A percentile compares a stretch with the other conserved stretches of the same genome.
phyloP scores from a whole-genome alignment of 2,888 invertebrate genomes.

The Geophilus truncorum region DNA sequence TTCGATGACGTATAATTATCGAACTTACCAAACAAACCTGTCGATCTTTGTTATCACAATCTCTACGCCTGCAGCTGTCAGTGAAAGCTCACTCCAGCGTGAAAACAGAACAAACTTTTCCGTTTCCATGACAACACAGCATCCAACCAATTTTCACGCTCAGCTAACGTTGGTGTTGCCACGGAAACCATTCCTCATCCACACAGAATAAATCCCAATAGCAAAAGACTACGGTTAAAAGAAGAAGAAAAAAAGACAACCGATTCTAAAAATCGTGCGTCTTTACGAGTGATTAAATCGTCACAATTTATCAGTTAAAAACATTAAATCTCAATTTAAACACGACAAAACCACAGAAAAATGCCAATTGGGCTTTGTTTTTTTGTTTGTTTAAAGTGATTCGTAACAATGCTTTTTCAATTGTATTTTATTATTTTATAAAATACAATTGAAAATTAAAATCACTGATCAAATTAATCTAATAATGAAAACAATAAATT shows the following conservation, averaged over 20 bases:
- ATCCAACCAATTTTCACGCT: constrained; percentile 20
- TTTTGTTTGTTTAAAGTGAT: no score
- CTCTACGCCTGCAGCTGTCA: constrained; percentile 16
- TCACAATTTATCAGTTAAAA: background rate
- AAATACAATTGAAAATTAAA: no score
- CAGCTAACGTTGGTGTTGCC: constrained; percentile 7
- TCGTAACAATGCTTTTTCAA: no score
- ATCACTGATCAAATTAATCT: no score
- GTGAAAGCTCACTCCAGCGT: background rate
- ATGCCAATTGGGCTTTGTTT: no score
- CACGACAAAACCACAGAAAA: no score
- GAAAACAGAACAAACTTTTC: constrained; percentile 20
- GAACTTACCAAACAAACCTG: background rate
- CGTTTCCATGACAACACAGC: constrained; percentile 16
- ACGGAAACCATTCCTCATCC: background rate
- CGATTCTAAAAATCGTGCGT: background rate
- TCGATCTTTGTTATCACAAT: constrained; percentile 16
- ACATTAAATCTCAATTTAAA: background rate
- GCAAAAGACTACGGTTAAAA: background rate
- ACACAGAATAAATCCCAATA: background rate
- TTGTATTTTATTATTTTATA: no score
- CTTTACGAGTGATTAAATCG: background rate
- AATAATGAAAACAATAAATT: no score
- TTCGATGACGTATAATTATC: background rate
- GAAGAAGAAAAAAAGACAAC: background rate